phyloP scores from a whole-genome alignment of 2,888 invertebrate genomes.

The Dryomyza anilis region DNA sequence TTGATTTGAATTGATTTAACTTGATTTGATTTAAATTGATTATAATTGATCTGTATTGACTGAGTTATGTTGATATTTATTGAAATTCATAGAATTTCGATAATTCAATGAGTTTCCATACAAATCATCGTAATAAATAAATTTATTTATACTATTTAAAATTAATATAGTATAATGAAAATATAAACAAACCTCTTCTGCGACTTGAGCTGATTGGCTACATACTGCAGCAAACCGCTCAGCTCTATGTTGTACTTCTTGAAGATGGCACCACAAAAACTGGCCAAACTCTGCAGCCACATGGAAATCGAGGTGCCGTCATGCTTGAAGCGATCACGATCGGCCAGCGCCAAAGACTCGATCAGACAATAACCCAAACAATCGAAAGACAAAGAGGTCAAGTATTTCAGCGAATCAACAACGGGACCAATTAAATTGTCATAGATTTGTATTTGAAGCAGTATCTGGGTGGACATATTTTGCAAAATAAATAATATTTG shows the following conservation, averaged over 20 bases:
- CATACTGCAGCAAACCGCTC: conserved; percentile 93
- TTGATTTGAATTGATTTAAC: too few species aligned
- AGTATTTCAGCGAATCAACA: conserved; percentile 95
- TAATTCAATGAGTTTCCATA: too few species aligned
- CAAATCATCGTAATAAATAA: neutral
- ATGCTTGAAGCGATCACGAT: conserved; percentile 78
- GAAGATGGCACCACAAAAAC: conserved; percentile 94
- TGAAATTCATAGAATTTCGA: neutral
- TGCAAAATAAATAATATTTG: too few species aligned
- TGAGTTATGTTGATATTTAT: neutral
- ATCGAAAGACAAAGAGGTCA: conserved; percentile 94
- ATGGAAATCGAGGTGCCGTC: conserved; percentile 90
- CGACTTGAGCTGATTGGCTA: conserved; percentile 94
- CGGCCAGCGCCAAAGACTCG: conserved; percentile 84
- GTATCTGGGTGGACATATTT: too few species aligned
- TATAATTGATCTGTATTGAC: too few species aligned
- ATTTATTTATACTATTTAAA: too few species aligned
- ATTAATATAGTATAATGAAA: too few species aligned
- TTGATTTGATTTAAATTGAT: too few species aligned
- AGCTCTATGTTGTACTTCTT: conserved; percentile 97
- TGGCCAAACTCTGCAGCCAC: conserved; percentile 93
- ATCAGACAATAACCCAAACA: conserved; percentile 94
- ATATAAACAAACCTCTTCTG: conserved; percentile 84
- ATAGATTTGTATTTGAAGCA: conserved; percentile 86
- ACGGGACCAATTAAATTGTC: conserved; percentile 95